These are phyloP conservation scores for Psophia crepitans DNA, from an alignment of 2,113 vertebrate genomes.

Conservation along the genomic window DNA sequence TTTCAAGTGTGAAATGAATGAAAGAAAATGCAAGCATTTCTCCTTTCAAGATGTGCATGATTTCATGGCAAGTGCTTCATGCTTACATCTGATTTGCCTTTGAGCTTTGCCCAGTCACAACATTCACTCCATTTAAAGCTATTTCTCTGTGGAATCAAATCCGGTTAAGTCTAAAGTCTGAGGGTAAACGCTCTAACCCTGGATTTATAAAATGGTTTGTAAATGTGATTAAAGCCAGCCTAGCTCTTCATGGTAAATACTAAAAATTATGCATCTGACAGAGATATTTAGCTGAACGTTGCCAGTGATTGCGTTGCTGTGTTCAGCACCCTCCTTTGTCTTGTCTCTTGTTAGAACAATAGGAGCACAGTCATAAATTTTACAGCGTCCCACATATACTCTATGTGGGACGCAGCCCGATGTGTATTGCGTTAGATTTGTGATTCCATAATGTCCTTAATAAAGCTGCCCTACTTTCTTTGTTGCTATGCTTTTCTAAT, in stretches of 20 bases:
- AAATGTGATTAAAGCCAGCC: not conserved
- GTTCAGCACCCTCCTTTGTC: not conserved
- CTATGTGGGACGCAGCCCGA: not conserved
- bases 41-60: not conserved
- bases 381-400: not conserved
- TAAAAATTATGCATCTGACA: not conserved
- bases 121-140: not conserved
- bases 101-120: not conserved
- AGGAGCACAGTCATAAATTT: not conserved
- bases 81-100: not conserved
- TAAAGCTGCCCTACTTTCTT: constrained; percentile 51
- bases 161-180: not conserved
- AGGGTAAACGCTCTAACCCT: not conserved
- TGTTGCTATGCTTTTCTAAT: constrained; percentile 14
- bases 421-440: not conserved
- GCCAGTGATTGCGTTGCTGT: not conserved
- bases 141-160: not conserved
- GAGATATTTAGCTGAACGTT: not conserved
- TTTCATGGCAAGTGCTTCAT: not conserved
- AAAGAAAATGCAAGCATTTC: not conserved
- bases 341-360: not conserved
- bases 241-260: not conserved
- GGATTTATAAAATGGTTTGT: not conserved
- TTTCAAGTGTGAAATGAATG: not conserved
- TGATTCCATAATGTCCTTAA: constrained; percentile 15